Conservation (phyloP, 2,113 vertebrate species). For the Sitta europaea region DNA sequence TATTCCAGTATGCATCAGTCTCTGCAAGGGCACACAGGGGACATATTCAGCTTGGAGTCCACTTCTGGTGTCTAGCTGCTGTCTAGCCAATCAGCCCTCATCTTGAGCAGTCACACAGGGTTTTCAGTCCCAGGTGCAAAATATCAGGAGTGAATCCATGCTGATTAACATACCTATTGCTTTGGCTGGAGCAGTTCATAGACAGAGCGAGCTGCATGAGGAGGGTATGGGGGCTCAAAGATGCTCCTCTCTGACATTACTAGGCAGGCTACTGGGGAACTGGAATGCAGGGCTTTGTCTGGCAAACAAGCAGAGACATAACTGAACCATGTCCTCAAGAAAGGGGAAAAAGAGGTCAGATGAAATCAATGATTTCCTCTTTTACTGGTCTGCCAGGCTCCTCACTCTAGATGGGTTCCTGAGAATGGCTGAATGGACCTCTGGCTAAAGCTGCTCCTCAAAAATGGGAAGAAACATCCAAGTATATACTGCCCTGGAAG, state of each 20-base stretch:
- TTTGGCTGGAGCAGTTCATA: not conserved
- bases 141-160: not conserved
- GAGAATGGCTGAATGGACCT: not conserved
- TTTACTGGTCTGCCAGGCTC: not conserved
- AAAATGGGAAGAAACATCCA: not conserved
- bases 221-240: not conserved
- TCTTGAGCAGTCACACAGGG: not conserved
- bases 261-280: not conserved
- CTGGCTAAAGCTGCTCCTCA: not conserved
- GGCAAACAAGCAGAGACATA: fast-evolving
- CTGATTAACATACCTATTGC: not conserved
- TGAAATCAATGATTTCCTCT: not conserved
- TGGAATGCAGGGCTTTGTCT: not conserved
- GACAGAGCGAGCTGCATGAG: not conserved
- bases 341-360: not conserved
- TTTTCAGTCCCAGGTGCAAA: not conserved
- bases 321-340: not conserved
- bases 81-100: not conserved
- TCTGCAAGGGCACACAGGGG: not conserved
- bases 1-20: not conserved
- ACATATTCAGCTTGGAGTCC: not conserved
- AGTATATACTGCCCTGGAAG: not conserved
- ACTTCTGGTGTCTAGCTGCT: not conserved
- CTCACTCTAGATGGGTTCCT: not conserved
- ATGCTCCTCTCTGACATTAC: not conserved